These are phyloP conservation scores for Bombus terrestris DNA, from an alignment of 1,140 invertebrate species.

Conservation along the genomic window DNA sequence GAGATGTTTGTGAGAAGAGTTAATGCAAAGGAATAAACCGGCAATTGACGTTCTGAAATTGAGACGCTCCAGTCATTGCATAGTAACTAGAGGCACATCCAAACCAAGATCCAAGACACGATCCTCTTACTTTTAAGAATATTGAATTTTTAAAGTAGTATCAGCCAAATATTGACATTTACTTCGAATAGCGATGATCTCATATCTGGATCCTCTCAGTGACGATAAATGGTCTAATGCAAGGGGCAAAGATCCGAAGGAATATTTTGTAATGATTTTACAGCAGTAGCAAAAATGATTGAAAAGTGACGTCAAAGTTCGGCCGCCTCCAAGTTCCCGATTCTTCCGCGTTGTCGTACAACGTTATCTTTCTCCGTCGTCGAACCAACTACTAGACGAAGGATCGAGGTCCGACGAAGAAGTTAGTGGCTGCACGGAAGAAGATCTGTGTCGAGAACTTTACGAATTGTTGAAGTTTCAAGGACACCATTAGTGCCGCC, in stretches of 20 bases:
- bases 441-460: conserved; percentile 1
- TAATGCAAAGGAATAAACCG: not conserved
- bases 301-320: not conserved
- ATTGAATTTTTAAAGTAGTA: not conserved
- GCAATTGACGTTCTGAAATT: not conserved
- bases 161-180: not conserved
- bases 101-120: not conserved
- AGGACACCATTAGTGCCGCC: conserved; percentile 29
- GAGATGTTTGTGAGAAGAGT: not conserved
- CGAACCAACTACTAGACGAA: not conserved
- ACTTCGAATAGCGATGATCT: not conserved
- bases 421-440: not conserved
- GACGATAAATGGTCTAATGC: not conserved
- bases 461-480: conserved; percentile 29
- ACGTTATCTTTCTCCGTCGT: not conserved
- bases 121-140: not conserved
- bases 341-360: too few species aligned
- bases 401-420: not conserved
- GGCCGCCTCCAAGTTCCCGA: not conserved
- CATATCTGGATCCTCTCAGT: not conserved
- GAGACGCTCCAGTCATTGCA: not conserved
- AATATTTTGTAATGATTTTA: not conserved
- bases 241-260: not conserved
- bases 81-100: not conserved
- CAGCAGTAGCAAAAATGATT: not conserved